Evolutionary conservation across 1,140 invertebrate species (phyloP).

Genomic region (Drosophila kohkoa): DNA sequence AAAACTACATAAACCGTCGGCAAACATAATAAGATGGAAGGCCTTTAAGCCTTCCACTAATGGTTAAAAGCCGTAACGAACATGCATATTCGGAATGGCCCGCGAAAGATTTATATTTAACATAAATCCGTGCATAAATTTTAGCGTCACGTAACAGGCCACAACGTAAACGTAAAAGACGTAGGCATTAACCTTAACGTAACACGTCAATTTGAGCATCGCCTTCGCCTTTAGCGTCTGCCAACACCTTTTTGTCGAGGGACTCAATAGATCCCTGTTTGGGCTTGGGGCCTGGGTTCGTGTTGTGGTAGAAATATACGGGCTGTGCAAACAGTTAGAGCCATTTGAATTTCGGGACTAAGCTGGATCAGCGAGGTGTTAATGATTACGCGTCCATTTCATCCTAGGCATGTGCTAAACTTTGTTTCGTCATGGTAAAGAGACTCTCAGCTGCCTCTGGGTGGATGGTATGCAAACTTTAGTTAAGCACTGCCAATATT

Average conservation of each 20-base stretch:
- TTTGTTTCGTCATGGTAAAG: constrained; percentile 1
- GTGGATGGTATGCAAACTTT: constrained; percentile 30
- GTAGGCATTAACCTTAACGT: constrained; percentile 43
- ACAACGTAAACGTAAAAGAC: constrained; percentile 32
- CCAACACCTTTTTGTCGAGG: constrained; percentile 52
- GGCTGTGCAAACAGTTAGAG: constrained; percentile 32
- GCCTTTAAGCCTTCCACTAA: constrained; percentile 22
- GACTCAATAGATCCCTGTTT: constrained; percentile 2
- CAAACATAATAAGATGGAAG: constrained; percentile 31
- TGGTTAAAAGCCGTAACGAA: constrained; percentile 33
- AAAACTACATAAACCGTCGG: constrained; percentile 37
- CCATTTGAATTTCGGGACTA: constrained; percentile 41
- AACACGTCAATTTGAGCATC: constrained; percentile 58
- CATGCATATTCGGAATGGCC: constrained; percentile 41
- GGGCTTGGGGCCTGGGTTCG: constrained; percentile 12
- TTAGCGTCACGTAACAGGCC: constrained; percentile 53
- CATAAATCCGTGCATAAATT: constrained; percentile 68
- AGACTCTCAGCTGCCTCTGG: neutral
- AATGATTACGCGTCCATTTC: constrained; percentile 60
- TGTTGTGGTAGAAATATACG: constrained; percentile 21
- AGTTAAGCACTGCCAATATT: constrained; percentile 20
- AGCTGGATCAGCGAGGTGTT: constrained; percentile 67
- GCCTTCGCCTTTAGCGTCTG: constrained; percentile 39
- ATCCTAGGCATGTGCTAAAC: constrained; percentile 39
- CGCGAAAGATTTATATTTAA: constrained; percentile 64